Base-by-base conservation (phyloP, 23 tunicate genomes). In the Ascidia mentula region DNA sequence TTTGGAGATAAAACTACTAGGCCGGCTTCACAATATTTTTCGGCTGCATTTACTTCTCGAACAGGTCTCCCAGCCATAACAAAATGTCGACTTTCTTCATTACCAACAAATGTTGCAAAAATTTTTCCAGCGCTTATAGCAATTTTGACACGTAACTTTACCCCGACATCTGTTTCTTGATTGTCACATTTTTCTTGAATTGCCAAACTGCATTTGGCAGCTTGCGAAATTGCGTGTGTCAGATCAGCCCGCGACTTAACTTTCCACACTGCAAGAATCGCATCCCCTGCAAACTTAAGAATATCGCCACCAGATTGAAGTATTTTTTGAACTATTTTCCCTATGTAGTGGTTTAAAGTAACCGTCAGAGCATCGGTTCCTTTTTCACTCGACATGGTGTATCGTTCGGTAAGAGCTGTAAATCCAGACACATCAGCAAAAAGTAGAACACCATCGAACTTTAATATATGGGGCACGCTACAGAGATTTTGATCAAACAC, bases 341-440 rank as follows among this genome's bases (percentile, higher is more conserved):
- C 92, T 40, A 95, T 95, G 77, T 95, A 95, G 46, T 75, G 84
- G 80, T 95, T 95, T 0, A 95, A 69, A 9, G 99, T 87, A 3
- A 87, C 92, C 37, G 99, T 95, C 22, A 95, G 76, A 1, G 96
- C 99, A 37, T 90, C 95, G 9, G 95, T 85, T 33, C 99, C 99
- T 65, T 88, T 86, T 45, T 90, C 91, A 37, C 96, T 89, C 28
- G 87, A 88, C 73, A 83, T 69, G 9, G 96, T 89, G 77, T 95
- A 95, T 65, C 75, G 86, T 79, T 95, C 99, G 39, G 99, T 95
- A 18, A 95, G 81, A 5, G 99, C 96, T 0, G 99, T 95, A 73
- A 95, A 95, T 0, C 99, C 99, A 20, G 99, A 95, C 12, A 95
- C 92, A 46, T 95, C 99, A 65, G 99, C 99, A 82, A 95, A 95